These are phyloP conservation scores for Liodrosophila aerea DNA, from an alignment of 2,888 invertebrate species.

Conservation along the genomic window DNA sequence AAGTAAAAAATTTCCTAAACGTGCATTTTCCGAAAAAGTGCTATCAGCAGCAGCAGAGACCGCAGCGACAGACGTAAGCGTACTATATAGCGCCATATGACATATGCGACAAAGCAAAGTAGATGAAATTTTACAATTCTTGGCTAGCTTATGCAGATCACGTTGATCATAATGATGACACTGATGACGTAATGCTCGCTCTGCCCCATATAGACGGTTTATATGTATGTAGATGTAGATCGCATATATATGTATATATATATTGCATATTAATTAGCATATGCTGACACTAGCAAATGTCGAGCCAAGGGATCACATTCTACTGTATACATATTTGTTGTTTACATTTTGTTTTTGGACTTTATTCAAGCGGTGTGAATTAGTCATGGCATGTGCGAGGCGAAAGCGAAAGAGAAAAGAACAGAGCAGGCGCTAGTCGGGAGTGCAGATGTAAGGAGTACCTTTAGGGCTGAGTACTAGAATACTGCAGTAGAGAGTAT, in stretches of 20 bases:
- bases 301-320: slow-evolving; percentile 9
- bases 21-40: slow-evolving; percentile 65
- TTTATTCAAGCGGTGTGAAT: slow-evolving; percentile 46
- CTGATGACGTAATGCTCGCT: slow-evolving; percentile 44
- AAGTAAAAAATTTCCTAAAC: slow-evolving; percentile 45
- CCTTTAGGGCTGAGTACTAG: no score
- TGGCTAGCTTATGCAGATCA: slow-evolving; percentile 3
- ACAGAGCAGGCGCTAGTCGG: no score
- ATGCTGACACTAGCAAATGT: background rate
- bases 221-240: slow-evolving; percentile 1
- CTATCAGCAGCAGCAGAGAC: slow-evolving; percentile 50
- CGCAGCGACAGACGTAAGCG: slow-evolving; percentile 38
- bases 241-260: slow-evolving; percentile 7
- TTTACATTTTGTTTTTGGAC: slow-evolving; percentile 20
- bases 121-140: slow-evolving; percentile 29
- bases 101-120: slow-evolving; percentile 3
- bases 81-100: slow-evolving; percentile 36
- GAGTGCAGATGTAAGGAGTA: no score
- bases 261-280: slow-evolving; percentile 21
- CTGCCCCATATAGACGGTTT: slow-evolving; percentile 20
- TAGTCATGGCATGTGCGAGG: slow-evolving; percentile 40
- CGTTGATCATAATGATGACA: slow-evolving; percentile 5
- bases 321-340: background rate
- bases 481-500: no score
- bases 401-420: no score